Base-by-base conservation (phyloP, 2,113 vertebrate genomes). In the Indicator maculatus region DNA sequence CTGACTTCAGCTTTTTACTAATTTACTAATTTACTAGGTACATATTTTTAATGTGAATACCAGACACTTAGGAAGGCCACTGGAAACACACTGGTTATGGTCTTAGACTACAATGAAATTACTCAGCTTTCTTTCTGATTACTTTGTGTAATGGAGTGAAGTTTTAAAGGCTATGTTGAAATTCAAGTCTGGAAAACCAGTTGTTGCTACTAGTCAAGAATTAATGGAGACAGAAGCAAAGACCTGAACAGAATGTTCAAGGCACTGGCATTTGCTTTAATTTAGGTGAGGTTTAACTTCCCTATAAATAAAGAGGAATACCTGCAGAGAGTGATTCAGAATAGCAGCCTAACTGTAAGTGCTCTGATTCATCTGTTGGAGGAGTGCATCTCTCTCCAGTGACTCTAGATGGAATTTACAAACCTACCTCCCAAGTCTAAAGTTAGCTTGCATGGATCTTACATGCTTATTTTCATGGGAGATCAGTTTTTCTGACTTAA, bases 311-410 rank as follows among this genome's bases (percentile, higher is more conserved):
- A 72, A 86, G 74, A 77, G 45, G 72, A 83, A 65, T 77, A 86
- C 88, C 76, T 67, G 17, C 69, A 94, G 64, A 82, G 77, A 24
- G 33, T 90, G 86, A 90, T 70, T 94, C 83, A 90, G 72, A 93
- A 60, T 19, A 71, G 64, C 52, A 91, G 21, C 20, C 45, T 77
- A 41, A 33, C 23, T 50, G 11, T 27, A 55, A 12, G 6, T 77
- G 67, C 56, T 80, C 56, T 91, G 79, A 93, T 88, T 93, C 90
- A 86, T 91, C 88, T 86, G n/a, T 33, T 0, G 16, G 82, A 96
- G 60, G 72, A 88, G 75, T 88, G 41, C 28, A 16, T 64, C 33
- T 74, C 67, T 80, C 55, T 88, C 2, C 0, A 1, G 19, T 64
- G 72, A 66, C 80, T 96, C 56, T 47, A 80, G 19, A 52, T 27